Evolutionary conservation across 2,888 invertebrate species (phyloP).

Genomic region (Andrena minutula): DNA sequence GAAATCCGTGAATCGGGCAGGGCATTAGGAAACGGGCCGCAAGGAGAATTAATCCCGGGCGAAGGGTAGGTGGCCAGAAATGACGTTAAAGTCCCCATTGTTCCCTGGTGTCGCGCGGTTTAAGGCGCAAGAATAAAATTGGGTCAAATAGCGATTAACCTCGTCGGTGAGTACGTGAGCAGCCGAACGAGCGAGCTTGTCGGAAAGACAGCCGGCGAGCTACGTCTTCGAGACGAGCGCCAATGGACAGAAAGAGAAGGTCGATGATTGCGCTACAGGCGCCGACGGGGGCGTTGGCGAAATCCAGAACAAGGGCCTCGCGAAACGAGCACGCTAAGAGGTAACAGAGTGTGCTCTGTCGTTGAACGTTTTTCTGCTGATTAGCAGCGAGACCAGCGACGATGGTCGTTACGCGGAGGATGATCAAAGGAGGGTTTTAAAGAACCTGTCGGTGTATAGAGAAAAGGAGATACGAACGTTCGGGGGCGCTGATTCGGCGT

Average conservation of each 20-base stretch:
- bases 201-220: conserved; percentile 61
- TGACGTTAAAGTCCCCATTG: conserved; percentile 78
- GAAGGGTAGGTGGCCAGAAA: conserved; percentile 64
- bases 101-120: conserved; percentile 76
- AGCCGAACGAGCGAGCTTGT: conserved; percentile 67
- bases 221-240: conserved; percentile 37
- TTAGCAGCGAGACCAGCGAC: not conserved
- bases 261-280: conserved; percentile 38
- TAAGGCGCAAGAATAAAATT: conserved; percentile 82
- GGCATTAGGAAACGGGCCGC: conserved; percentile 50
- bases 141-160: conserved; percentile 84
- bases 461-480: no score
- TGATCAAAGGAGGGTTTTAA: not conserved
- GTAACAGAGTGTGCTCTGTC: not conserved
- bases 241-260: conserved; percentile 48
- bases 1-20: conserved; percentile 59
- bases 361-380: conserved; percentile 12
- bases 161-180: conserved; percentile 72
- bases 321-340: conserved; percentile 15
- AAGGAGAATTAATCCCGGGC: conserved; percentile 55
- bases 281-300: conserved; percentile 12
- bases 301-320: conserved; percentile 17
- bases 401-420: not conserved
- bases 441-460: no score
- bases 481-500: no score